Evolutionary conservation across 2,797 vertebrate species (phyloP).

Genomic region (Mastacembelus armatus): DNA sequence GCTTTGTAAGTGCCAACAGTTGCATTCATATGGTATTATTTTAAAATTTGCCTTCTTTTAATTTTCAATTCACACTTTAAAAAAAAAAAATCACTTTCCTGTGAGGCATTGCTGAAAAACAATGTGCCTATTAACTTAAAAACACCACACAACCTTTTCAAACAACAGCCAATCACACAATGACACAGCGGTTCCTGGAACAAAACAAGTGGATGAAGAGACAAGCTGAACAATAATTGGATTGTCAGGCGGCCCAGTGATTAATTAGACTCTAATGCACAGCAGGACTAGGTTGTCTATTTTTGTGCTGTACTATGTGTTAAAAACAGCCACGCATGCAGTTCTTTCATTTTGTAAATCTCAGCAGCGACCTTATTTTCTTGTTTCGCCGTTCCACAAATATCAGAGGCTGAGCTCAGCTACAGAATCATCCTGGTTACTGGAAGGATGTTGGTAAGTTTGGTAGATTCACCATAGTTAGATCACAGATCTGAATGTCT

Average conservation of each 20-base stretch:
- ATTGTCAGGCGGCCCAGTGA: constrained; percentile 47
- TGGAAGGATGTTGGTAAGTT: background rate
- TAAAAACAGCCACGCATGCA: too few relatives aligned
- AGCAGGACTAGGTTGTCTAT: too few relatives aligned
- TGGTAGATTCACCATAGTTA: background rate
- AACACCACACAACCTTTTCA: background rate
- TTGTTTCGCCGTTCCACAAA: background rate
- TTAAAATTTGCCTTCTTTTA: too few relatives aligned
- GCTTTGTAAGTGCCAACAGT: constrained; percentile 17
- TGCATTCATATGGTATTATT: constrained; percentile 5
- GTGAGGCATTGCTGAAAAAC: background rate
- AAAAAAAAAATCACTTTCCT: too few relatives aligned
- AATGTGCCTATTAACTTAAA: background rate
- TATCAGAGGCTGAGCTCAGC: background rate
- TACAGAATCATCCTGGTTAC: too few relatives aligned
- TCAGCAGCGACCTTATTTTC: background rate
- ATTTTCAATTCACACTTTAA: background rate
- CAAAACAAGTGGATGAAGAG: background rate
- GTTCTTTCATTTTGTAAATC: too few relatives aligned
- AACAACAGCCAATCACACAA: constrained; percentile 11
- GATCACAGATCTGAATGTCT: constrained; percentile 3
- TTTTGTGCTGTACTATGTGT: too few relatives aligned
- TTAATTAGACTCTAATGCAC: constrained; percentile 38
- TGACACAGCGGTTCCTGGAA: background rate
- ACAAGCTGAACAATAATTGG: constrained; percentile 38